Evolutionary conservation across 2,888 invertebrate species (phyloP).

Genomic region (Eledone cirrhosa): DNA sequence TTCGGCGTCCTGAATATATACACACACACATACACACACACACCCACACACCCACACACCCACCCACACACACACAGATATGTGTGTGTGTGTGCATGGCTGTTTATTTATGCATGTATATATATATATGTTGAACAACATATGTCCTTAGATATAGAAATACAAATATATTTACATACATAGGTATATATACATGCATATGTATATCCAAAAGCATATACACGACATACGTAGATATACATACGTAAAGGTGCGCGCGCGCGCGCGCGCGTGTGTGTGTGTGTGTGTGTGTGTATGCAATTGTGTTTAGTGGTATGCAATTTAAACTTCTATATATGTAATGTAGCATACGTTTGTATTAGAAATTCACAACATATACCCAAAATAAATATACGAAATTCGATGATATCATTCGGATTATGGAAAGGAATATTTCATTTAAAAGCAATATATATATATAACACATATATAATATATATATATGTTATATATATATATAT

Average conservation of each 20-base stretch:
- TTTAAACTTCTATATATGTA: no score
- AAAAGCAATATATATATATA: no score
- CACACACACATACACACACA: background rate
- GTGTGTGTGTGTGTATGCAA: background rate
- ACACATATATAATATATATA: no score
- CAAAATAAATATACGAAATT: background rate
- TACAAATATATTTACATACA: background rate
- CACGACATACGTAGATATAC: background rate
- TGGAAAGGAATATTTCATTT: background rate
- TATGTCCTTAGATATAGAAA: background rate
- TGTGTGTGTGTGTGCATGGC: background rate
- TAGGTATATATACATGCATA: background rate
- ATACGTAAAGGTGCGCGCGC: no score
- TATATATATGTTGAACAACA: background rate
- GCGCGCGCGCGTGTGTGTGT: background rate
- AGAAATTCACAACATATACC: background rate
- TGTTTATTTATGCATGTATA: background rate
- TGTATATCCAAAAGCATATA: background rate
- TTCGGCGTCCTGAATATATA: background rate
- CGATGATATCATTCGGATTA: background rate
- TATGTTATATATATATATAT: no score
- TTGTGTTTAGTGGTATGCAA: background rate
- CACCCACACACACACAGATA: background rate
- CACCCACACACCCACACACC: no score
- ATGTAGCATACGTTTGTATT: background rate